A percentile compares a stretch with the other conserved stretches of the same genome.
These are phyloP conservation scores for Auanema sp. DNA, from an alignment of 2,888 invertebrate species.

Conservation along the genomic window DNA sequence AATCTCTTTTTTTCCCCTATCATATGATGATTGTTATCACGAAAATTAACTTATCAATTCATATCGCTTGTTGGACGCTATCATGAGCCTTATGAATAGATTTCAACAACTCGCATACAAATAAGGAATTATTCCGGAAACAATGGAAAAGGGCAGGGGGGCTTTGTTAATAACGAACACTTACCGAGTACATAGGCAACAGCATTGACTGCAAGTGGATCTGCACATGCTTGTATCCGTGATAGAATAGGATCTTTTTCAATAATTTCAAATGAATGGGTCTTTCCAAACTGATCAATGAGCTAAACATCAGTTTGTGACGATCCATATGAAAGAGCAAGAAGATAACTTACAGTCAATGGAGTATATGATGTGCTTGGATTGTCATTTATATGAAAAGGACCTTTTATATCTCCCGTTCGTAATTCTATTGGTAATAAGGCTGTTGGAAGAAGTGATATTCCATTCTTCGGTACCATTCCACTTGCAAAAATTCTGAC, in stretches of 20 bases:
- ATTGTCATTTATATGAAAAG: not conserved
- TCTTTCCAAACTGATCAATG: not conserved
- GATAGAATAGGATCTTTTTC: too few species aligned
- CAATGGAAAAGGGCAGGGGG: too few species aligned
- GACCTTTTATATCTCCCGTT: not conserved
- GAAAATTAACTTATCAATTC: constrained; percentile 5
- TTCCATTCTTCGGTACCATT: too few species aligned
- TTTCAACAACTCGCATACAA: too few species aligned
- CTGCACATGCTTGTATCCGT: not conserved
- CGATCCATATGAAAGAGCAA: not conserved
- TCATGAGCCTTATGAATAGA: too few species aligned
- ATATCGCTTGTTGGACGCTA: too few species aligned
- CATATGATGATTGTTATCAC: constrained; percentile 1
- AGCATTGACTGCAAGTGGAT: not conserved
- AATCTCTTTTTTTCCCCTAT: constrained; percentile 12
- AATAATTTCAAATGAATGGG: not conserved
- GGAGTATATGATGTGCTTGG: not conserved
- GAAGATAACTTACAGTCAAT: not conserved
- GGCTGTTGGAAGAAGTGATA: too few species aligned
- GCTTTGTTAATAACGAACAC: constrained; percentile 5
- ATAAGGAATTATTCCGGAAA: too few species aligned
- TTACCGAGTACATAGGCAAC: not conserved
- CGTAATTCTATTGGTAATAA: too few species aligned
- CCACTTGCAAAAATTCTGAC: too few species aligned
- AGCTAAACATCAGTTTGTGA: not conserved